These are phyloP conservation scores for Epizoanthus scotinus DNA, from an alignment of 92 coral and sea anemone genomes.

Conservation along the genomic window DNA sequence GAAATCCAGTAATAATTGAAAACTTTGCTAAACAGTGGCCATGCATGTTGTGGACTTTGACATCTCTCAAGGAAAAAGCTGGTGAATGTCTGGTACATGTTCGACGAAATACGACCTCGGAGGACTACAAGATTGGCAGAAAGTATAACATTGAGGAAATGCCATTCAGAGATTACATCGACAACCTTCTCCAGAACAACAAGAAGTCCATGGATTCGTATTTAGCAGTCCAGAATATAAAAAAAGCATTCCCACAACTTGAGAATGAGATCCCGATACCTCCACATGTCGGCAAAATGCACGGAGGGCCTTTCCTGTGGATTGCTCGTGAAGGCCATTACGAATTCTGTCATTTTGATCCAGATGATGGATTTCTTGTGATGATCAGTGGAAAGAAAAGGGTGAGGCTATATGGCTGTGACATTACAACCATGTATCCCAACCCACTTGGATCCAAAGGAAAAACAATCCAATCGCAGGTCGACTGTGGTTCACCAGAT, in stretches of 20 bases:
- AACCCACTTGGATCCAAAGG: slow-evolving; percentile 55
- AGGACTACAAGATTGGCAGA: slow-evolving; percentile 40
- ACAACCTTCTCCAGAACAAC: slow-evolving; percentile 40
- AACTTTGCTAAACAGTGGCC: slow-evolving; percentile 47
- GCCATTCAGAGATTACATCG: slow-evolving; percentile 37
- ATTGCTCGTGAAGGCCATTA: slow-evolving; percentile 44
- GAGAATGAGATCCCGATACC: slow-evolving; percentile 42
- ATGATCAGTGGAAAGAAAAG: slow-evolving; percentile 47
- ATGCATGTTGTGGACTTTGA: slow-evolving; percentile 46
- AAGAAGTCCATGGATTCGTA: slow-evolving; percentile 50
- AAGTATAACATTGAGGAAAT: slow-evolving; percentile 49
- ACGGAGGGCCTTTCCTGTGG: slow-evolving; percentile 53
- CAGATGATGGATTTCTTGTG: slow-evolving; percentile 50
- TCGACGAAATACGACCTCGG: slow-evolving; percentile 49
- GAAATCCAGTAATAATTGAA: slow-evolving; percentile 43
- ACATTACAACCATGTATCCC: slow-evolving; percentile 43
- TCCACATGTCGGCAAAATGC: slow-evolving; percentile 43
- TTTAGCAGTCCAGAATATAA: slow-evolving; percentile 49
- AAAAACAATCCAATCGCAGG: slow-evolving; percentile 44
- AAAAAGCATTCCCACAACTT: slow-evolving; percentile 50
- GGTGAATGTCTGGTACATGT: slow-evolving; percentile 44
- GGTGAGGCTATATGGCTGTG: slow-evolving; percentile 44
- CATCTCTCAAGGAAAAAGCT: slow-evolving; percentile 38
- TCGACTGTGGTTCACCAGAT: slow-evolving; percentile 46
- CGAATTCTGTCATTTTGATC: slow-evolving; percentile 56